phyloP scores from a whole-genome alignment of 1,140 invertebrate genomes.

The Leptopilina clavipes region DNA sequence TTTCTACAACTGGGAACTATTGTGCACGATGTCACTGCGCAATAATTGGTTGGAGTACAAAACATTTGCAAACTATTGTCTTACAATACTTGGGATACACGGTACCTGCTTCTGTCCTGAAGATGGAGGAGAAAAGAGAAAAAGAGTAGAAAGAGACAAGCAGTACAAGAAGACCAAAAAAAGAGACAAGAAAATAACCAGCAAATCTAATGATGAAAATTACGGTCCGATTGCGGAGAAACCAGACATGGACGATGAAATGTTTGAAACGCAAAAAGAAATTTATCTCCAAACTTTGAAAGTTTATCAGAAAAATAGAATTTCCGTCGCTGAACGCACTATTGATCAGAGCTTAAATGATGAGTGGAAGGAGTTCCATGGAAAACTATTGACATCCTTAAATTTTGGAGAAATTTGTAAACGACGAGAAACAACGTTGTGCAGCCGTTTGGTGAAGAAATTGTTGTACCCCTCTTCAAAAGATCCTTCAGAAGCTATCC shows the following conservation, averaged over 20 bases:
- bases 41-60: too few species aligned
- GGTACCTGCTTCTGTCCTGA: neutral
- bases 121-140: neutral
- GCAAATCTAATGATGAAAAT: too few species aligned
- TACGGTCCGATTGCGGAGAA: neutral
- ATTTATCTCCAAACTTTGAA: neutral
- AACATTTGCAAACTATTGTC: neutral
- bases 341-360: neutral
- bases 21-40: too few species aligned
- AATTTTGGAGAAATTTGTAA: neutral
- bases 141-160: neutral
- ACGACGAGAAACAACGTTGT: neutral
- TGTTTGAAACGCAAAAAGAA: neutral
- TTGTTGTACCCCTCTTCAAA: neutral
- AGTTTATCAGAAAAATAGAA: neutral
- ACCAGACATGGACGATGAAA: neutral
- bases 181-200: neutral
- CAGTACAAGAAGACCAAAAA: neutral
- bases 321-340: neutral
- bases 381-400: neutral
- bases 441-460: neutral
- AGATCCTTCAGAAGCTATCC: constrained; percentile 45
- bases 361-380: neutral
- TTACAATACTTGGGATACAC: neutral
- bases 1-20: neutral